Conservation (phyloP, 2,113 vertebrate species). For the Macrotis lagotis region DNA sequence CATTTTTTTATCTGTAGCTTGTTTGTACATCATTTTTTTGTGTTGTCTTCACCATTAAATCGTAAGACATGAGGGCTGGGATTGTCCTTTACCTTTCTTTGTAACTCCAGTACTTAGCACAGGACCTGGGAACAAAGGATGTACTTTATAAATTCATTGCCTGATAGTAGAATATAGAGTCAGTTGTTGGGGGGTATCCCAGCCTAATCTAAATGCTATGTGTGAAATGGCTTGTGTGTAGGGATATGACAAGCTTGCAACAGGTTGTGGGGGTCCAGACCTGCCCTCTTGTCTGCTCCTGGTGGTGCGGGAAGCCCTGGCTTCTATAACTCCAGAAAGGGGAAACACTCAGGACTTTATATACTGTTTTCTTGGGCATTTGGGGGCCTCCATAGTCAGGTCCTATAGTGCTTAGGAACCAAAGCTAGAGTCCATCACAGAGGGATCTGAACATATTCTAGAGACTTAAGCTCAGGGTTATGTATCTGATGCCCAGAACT, state of each 20-base stretch:
- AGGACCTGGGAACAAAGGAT: not conserved
- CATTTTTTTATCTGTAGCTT: too few relatives aligned
- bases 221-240: not conserved
- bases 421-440: not conserved
- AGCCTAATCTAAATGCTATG: not conserved
- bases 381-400: not conserved
- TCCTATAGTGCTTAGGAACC: too few relatives aligned
- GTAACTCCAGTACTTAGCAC: not conserved
- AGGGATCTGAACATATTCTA: not conserved
- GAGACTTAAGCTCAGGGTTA: not conserved
- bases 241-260: too few relatives aligned
- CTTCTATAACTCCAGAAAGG: not conserved
- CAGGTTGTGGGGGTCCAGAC: not conserved
- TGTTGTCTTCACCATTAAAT: too few relatives aligned
- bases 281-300: not conserved
- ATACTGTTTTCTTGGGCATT: not conserved
- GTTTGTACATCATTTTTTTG: too few relatives aligned
- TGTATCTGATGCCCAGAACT: rapidly evolving
- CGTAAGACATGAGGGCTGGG: not conserved
- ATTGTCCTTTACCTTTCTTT: not conserved
- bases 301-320: not conserved
- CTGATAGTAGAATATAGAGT: not conserved
- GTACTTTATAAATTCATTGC: not conserved
- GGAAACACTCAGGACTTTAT: not conserved
- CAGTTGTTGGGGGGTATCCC: not conserved